Base-by-base conservation (phyloP, 2,797 vertebrate genomes). In the Rhadinocentrus ornatus region DNA sequence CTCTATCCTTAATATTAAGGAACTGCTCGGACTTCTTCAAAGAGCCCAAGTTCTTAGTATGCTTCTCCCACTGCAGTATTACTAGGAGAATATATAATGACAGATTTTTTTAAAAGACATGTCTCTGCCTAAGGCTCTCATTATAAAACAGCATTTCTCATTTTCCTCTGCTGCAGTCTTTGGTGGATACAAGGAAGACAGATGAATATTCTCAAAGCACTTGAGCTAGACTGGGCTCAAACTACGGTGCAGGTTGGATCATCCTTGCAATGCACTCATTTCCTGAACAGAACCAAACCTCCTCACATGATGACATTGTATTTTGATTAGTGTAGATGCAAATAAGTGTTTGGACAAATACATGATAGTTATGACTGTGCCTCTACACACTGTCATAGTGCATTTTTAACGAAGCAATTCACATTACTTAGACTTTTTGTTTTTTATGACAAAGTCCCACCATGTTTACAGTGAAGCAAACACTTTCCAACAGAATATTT, bases 81-180 rank as follows among this genome's bases (percentile, higher is more conserved):
- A 91, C 88, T 77, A 50, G 82, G 77, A 88, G 89, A 93, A 94
- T 95, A 93, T 87, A 88, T 92, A 91, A 93, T 86, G 82, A 90
- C 82, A 90, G 84, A 75, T 87, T 90, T 91, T 88, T 89, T 89
- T 80, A 69, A 91, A 91, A 93, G 86, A 88, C 86, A 88, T 86
- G 83, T 73, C 78, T 92, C 87, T 90, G 90, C 90, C 91, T 91
- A 64, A 54, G 90, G 92, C 90, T 90, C 78, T 92, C 83, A 85
- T 93, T 91, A 93, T 90, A 90, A 93, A 91, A 90, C 88, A 91
- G 82, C 76, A 86, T 89, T 90, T 89, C 88, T 90, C 89, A 91
- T 92, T 92, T 92, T 90, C 83, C 77, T 91, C 69, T 67, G 75
- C 82, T 87, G 81, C 84, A 76, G 84, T 91, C 88, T 88, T 91